A percentile compares a stretch with the other conserved stretches of the same genome.
Evolutionary conservation across 1,140 invertebrate species (phyloP).

Genomic region (Philopotamus ludificatus): DNA sequence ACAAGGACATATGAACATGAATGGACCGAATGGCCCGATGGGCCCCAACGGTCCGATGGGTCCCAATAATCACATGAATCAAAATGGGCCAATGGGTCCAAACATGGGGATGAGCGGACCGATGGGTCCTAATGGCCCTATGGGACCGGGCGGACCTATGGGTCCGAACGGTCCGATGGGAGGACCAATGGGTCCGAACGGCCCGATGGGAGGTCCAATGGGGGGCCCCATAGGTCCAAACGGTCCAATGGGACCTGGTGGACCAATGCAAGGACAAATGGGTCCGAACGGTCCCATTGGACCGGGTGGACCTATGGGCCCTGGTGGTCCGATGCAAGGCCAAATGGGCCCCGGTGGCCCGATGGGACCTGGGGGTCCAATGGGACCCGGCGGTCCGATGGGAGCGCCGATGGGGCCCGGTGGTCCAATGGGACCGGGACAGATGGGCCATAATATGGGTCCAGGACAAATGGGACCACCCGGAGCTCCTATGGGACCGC

Average conservation of each 20-base stretch:
- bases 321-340: conserved; percentile 8
- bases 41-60: conserved; percentile 31
- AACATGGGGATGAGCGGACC: conserved; percentile 36
- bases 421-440: conserved; percentile 7
- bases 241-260: conserved; percentile 32
- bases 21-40: conserved; percentile 41
- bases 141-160: conserved; percentile 45
- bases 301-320: conserved; percentile 42
- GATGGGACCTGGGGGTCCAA: conserved; percentile 14
- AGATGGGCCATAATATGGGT: background rate
- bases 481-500: conserved; percentile 11
- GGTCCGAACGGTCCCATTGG: conserved; percentile 46
- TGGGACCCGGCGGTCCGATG: conserved; percentile 20
- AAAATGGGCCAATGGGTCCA: conserved; percentile 42
- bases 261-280: conserved; percentile 43
- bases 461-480: conserved; percentile 13
- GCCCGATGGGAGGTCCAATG: conserved; percentile 40
- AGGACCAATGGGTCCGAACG: conserved; percentile 41
- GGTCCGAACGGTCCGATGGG: conserved; percentile 48
- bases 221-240: conserved; percentile 33
- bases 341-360: conserved; percentile 21
- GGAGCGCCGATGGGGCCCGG: conserved; percentile 24
- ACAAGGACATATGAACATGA: conserved; percentile 55
- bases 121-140: conserved; percentile 31
- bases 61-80: conserved; percentile 12